Base-by-base conservation (phyloP, 2,113 vertebrate species). In the Ammodytes marinus region DNA sequence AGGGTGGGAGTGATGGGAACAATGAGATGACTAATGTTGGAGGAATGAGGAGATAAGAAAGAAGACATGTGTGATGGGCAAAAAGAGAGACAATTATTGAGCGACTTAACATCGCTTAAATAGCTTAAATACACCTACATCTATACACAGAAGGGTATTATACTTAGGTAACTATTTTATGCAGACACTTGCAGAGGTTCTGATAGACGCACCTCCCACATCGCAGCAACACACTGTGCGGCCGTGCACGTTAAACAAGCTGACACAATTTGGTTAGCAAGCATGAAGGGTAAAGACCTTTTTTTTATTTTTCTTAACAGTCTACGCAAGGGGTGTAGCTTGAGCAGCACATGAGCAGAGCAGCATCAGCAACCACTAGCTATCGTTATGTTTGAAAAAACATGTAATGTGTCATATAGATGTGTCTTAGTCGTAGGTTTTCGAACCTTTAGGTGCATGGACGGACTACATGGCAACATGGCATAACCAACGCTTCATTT, bases 21-120 rank as follows among this genome's bases (percentile, higher is more conserved):
- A 39, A 71, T 39, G 35, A 50, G 46, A 63, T 81, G 80, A 86
- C 74, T 88, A 75, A 79, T 77, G 69, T 46, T 68, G 49, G 67
- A 64, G 54, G 58, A 69, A 42, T 1, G 12, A 42, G 10, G 19
- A 54, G 61, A 65, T 39, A n/a, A 74, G 39, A 49, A 4, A 27
- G 46, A 68, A n/a, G 11, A 40, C 40, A 50, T 3, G 17, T 61
- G 47, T 63, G n/a, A 17, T 40, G 40, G n/a, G 19, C 71, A 75
- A 68, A 71, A 14, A 43, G 58, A 75, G 15, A 69, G 14, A 67
- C 69, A 49, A 8, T 19, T 4, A 37, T 8, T 14, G 9, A 17
- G 6, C 1, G 42, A 11, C 7, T 9, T 2, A 27, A 57, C 43
- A 19, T 2, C 4, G 1, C n/a, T 67, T 40, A 27, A 27, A 27